Base-by-base conservation (phyloP, 2,113 vertebrate species). In the Notothenia coriiceps region DNA sequence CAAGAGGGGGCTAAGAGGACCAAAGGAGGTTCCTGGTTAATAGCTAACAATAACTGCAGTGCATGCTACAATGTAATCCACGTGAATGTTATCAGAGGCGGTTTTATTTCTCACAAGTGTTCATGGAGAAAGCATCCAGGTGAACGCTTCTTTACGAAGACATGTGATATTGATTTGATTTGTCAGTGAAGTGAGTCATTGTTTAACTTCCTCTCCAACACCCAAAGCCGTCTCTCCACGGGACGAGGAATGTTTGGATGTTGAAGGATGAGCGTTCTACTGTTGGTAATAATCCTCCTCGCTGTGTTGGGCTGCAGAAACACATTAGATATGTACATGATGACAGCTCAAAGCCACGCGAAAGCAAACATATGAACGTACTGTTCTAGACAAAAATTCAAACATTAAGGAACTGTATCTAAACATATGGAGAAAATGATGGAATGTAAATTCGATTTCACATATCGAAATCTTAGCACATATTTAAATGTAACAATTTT, bases 141-240 rank as follows among this genome's bases (percentile, higher is more conserved):
- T 91, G 85, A 93, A 88, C 46, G 89, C 67, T 70, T 77, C 78
- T 40, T 40, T 74, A 61, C 44, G 76, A 84, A 70, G 67, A 73
- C 92, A 94, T 89, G 89, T 94, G 93, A 93, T 91, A 93, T 93
- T 77, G 88, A 94, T 95, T 93, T 94, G 86, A 91, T 90, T 92
- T 88, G 81, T 94, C 93, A 94, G 88, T 86, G 82, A 84, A 88
- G 86, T 89, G 89, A 88, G 82, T 90, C 88, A 91, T 90, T 91
- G 87, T 92, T 92, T 88, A 89, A 92, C 91, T 92, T 91, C 91
- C 86, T 88, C 69, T 84, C 82, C 80, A 86, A 90, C 91, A 89
- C 88, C 88, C 79, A 86, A 86, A 89, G 76, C 68, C 65, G 56
- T 82, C 84, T 80, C 91, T 88, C 84, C 73, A 56, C 60, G 13